Evolutionary conservation across 2,113 vertebrate genomes (phyloP).

Genomic region (Cervus canadensis): DNA sequence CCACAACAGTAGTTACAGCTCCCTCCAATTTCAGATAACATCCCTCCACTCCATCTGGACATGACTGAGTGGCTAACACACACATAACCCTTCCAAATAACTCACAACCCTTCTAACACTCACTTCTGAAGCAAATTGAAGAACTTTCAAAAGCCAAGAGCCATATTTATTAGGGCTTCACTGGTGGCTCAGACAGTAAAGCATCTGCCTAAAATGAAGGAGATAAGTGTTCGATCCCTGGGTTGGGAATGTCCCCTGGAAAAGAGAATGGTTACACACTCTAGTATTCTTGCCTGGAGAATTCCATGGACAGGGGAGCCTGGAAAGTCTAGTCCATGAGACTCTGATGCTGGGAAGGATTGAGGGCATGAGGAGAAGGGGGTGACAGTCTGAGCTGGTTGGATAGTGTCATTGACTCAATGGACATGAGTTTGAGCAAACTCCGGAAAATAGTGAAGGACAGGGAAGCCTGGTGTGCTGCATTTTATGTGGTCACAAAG

Average conservation of each 20-base stretch:
- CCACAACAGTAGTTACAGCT: neutral
- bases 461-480: neutral
- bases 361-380: neutral
- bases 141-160: neutral
- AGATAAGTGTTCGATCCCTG: fast-evolving
- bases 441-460: neutral
- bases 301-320: neutral
- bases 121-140: neutral
- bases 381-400: neutral
- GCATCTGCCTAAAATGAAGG: neutral
- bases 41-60: neutral
- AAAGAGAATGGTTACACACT: neutral
- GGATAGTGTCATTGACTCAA: neutral
- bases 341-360: neutral
- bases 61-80: neutral
- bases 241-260: neutral
- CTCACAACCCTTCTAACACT: neutral
- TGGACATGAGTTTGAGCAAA: neutral
- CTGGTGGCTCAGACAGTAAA: neutral
- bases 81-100: neutral
- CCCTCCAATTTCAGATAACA: neutral
- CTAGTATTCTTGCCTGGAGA: neutral
- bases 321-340: neutral
- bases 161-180: neutral
- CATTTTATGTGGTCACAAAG: neutral